Conservation (phyloP, 2,888 invertebrate species). For the Drosophila vallismaia region DNA sequence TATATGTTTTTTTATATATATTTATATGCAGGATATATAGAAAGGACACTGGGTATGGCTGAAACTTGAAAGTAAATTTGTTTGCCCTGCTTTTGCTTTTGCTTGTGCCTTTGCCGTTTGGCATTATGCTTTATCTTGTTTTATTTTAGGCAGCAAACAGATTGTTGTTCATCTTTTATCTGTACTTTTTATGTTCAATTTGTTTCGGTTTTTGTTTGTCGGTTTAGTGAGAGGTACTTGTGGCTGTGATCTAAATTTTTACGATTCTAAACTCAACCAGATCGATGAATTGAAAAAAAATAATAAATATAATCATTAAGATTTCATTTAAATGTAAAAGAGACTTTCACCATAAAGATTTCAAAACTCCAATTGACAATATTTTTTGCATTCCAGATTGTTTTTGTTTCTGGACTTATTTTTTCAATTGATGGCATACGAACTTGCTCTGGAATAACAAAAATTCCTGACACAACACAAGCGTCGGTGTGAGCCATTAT, state of each 20-base stretch:
- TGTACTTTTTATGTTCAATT: conserved; percentile 63
- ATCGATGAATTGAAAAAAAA: too few species aligned
- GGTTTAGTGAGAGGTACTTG: not conserved
- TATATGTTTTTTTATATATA: not conserved
- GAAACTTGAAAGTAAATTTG: conserved; percentile 74
- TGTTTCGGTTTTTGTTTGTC: conserved; percentile 1
- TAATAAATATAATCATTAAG: too few species aligned
- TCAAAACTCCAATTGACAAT: not conserved
- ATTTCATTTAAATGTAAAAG: not conserved
- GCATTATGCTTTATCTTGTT: conserved; percentile 50
- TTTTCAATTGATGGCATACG: conserved; percentile 32
- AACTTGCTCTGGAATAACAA: conserved; percentile 38
- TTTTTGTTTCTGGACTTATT: conserved; percentile 28
- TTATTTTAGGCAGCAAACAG: conserved; percentile 54
- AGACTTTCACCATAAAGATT: not conserved
- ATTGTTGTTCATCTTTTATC: conserved; percentile 54
- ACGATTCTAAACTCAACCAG: too few species aligned
- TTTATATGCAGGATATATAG: not conserved
- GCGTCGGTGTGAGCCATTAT: conserved; percentile 43
- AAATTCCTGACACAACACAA: conserved; percentile 18
- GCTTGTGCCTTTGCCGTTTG: conserved; percentile 35
- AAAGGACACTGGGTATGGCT: conserved; percentile 3
- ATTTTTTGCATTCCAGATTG: conserved; percentile 2
- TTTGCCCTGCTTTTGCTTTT: conserved; percentile 50
- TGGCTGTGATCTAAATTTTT: not conserved